Evolutionary conservation across 2,797 vertebrate species (phyloP).

Genomic region (Falco biarmicus): DNA sequence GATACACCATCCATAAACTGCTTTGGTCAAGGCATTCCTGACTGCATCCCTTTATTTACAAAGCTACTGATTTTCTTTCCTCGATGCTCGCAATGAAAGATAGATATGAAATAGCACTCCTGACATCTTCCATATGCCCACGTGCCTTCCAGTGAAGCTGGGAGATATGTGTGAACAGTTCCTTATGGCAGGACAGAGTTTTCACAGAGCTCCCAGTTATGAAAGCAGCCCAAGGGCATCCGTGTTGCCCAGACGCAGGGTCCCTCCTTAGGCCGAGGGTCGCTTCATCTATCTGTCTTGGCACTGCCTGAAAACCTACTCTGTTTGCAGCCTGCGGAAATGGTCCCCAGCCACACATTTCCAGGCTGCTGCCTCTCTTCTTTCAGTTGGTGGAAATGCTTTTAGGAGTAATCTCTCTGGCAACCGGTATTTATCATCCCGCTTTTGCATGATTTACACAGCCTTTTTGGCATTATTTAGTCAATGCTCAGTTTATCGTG

Average conservation of each 20-base stretch:
- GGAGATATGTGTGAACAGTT: not conserved
- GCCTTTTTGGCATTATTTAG: not conserved
- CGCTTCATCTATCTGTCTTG: not conserved
- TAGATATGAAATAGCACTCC: not conserved
- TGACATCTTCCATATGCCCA: not conserved
- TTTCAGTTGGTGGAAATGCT: not conserved
- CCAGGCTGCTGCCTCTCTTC: not conserved
- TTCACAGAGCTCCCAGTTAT: not conserved
- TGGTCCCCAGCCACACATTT: not conserved
- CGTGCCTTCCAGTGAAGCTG: not conserved
- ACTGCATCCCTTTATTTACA: not conserved
- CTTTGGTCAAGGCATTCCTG: not conserved
- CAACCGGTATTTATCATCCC: not conserved
- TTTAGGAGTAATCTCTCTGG: not conserved
- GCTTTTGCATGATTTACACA: not conserved
- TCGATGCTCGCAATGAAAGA: not conserved
- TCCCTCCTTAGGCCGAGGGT: not conserved
- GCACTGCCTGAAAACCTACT: not conserved
- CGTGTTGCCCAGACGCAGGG: accelerated
- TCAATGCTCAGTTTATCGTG: not conserved
- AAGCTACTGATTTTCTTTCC: not conserved
- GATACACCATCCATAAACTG: not conserved
- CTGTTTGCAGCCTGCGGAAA: not conserved
- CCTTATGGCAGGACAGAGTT: not conserved
- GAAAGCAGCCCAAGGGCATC: not conserved